phyloP scores from a whole-genome alignment of 2,113 vertebrate species.

The Plecotus auritus region DNA sequence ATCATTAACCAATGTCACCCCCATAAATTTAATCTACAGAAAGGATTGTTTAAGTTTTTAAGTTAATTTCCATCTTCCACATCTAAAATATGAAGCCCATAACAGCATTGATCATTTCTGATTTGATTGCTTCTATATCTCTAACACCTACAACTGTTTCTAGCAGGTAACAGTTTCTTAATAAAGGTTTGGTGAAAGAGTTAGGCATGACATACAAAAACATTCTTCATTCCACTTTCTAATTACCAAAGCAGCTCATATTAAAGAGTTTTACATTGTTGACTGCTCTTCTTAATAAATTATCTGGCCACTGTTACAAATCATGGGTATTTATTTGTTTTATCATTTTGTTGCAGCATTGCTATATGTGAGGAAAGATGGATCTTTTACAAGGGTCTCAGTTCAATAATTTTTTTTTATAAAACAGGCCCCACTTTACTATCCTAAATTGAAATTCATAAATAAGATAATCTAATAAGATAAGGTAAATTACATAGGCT shows the following conservation, averaged over 20 bases:
- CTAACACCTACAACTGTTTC: not conserved
- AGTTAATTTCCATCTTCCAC: not conserved
- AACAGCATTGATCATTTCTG: not conserved
- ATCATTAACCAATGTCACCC: not conserved
- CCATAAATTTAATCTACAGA: not conserved
- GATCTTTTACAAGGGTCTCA: not conserved
- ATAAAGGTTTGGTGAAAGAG: not conserved
- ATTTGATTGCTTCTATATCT: not conserved
- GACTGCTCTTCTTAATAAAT: not conserved
- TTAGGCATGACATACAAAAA: not conserved
- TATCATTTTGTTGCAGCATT: not conserved
- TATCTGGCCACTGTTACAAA: not conserved
- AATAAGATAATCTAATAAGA: not conserved
- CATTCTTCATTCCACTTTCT: not conserved
- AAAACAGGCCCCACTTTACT: not conserved
- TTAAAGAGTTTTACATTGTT: not conserved
- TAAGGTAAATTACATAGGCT: not conserved
- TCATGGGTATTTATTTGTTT: not conserved
- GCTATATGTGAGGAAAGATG: not conserved
- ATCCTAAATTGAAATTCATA: conserved; percentile 2
- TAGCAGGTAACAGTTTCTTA: not conserved
- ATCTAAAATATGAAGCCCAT: not conserved
- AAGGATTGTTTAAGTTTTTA: not conserved
- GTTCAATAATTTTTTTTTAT: not conserved
- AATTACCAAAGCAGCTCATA: not conserved